A percentile compares a stretch with the other conserved stretches of the same genome.
phyloP scores from a whole-genome alignment of 2,797 vertebrate species.

The Garrulus glandarius region DNA sequence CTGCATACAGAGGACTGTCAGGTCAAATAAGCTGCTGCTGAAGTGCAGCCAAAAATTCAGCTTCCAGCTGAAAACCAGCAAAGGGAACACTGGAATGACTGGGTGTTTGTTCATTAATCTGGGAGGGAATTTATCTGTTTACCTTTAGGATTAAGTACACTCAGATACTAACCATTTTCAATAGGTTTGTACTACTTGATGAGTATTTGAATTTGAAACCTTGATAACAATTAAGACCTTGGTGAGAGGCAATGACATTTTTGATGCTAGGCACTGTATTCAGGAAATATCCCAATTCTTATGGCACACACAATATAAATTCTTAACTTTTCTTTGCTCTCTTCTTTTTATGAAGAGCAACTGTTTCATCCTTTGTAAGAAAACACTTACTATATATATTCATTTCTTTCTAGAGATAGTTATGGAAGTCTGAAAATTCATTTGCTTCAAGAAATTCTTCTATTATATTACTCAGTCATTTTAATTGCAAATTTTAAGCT shows the following conservation, averaged over 20 bases:
- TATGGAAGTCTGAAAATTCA: slow-evolving; percentile 20
- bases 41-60: background rate
- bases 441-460: slow-evolving; percentile 9
- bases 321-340: background rate
- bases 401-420: background rate
- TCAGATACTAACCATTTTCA: background rate
- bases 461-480: slow-evolving; percentile 7
- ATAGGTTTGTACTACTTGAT: background rate
- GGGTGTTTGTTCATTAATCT: background rate
- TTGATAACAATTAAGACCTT: background rate
- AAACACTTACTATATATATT: background rate
- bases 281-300: background rate
- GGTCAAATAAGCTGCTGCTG: background rate
- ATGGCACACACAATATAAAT: background rate
- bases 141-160: background rate
- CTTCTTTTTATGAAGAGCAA: background rate
- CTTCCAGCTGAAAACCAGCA: background rate
- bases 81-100: background rate
- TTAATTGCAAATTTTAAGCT: slow-evolving; percentile 45
- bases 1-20: background rate
- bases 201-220: background rate
- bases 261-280: background rate
- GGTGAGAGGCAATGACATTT: background rate
- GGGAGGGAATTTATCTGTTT: background rate
- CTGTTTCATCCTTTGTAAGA: background rate